Evolutionary conservation across 2,113 vertebrate genomes (phyloP).

Genomic region (Potamarius usumacintae): DNA sequence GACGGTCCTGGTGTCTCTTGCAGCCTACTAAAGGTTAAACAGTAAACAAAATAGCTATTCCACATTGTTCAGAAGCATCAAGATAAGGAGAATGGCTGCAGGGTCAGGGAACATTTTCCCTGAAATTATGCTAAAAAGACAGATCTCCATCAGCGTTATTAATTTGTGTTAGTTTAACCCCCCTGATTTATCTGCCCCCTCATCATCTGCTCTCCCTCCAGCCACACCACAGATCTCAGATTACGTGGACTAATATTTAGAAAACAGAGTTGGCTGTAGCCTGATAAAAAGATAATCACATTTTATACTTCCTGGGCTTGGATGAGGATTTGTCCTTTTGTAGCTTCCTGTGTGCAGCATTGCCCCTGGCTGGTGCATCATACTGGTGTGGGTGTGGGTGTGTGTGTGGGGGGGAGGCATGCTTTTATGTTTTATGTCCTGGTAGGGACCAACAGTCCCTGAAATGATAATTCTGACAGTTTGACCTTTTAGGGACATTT

Average conservation of each 20-base stretch:
- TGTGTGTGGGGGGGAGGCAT: background rate
- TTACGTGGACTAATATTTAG: constrained; percentile 63
- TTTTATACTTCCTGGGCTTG: constrained; percentile 48
- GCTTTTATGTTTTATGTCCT: background rate
- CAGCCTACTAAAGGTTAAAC: constrained; percentile 52
- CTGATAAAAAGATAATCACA: constrained; percentile 76
- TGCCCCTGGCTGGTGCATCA: constrained; percentile 46
- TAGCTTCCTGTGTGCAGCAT: constrained; percentile 32
- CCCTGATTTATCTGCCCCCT: constrained; percentile 57
- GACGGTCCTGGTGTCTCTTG: constrained; percentile 23
- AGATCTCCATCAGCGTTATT: constrained; percentile 64
- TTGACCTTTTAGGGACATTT: constrained; percentile 48
- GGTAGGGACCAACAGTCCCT: background rate
- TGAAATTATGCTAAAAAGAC: constrained; percentile 58
- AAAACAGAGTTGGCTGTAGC: constrained; percentile 47
- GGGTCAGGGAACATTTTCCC: constrained; percentile 44
- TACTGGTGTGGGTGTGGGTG: background rate
- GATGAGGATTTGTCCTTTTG: constrained; percentile 37
- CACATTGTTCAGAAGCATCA: constrained; percentile 58
- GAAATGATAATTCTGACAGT: background rate
- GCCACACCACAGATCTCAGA: constrained; percentile 51
- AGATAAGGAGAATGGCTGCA: constrained; percentile 57
- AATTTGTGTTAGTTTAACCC: constrained; percentile 64
- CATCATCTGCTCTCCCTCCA: constrained; percentile 19
- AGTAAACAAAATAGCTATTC: constrained; percentile 55